Evolutionary conservation across 2,113 vertebrate genomes (phyloP).

Genomic region (Alexandromys fortis): DNA sequence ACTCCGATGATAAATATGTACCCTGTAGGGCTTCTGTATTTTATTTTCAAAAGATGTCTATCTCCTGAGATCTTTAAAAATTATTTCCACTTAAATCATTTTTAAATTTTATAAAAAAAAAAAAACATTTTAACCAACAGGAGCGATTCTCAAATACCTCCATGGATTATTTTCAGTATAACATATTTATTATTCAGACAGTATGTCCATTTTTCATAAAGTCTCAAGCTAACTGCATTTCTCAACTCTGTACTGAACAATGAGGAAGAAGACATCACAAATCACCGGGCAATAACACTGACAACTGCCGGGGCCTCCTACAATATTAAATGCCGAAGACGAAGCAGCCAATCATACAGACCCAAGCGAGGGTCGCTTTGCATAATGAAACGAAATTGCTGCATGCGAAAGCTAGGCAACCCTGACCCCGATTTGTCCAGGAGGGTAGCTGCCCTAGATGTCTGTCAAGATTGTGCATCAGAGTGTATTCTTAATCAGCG

Average conservation of each 20-base stretch:
- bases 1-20: slow-evolving; percentile 23
- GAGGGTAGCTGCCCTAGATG: slow-evolving; percentile 63
- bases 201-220: slow-evolving; percentile 10
- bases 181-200: not conserved
- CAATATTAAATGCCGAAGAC: slow-evolving; percentile 33
- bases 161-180: slow-evolving; percentile 36
- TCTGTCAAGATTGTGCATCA: slow-evolving; percentile 77
- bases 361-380: slow-evolving; percentile 46
- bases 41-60: not conserved
- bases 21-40: slow-evolving; percentile 30
- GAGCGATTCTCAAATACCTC: not conserved
- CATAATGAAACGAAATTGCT: slow-evolving; percentile 74
- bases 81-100: slow-evolving; percentile 49
- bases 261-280: slow-evolving; percentile 37
- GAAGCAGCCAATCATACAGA: slow-evolving; percentile 29
- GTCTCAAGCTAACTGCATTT: not conserved
- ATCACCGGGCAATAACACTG: slow-evolving; percentile 1
- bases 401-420: slow-evolving; percentile 34
- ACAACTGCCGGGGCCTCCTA: not conserved
- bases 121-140: not conserved
- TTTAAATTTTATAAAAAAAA: slow-evolving; percentile 50
- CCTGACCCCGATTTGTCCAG: slow-evolving; percentile 74
- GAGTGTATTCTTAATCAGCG: slow-evolving; percentile 74
- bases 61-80: slow-evolving; percentile 21
- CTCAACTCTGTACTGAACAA: slow-evolving; percentile 3